Percentiles rank a stretch among this genome's conserved stretches.
Evolutionary conservation across 2,113 vertebrate species (phyloP).

Genomic region (Oplegnathus fasciatus): DNA sequence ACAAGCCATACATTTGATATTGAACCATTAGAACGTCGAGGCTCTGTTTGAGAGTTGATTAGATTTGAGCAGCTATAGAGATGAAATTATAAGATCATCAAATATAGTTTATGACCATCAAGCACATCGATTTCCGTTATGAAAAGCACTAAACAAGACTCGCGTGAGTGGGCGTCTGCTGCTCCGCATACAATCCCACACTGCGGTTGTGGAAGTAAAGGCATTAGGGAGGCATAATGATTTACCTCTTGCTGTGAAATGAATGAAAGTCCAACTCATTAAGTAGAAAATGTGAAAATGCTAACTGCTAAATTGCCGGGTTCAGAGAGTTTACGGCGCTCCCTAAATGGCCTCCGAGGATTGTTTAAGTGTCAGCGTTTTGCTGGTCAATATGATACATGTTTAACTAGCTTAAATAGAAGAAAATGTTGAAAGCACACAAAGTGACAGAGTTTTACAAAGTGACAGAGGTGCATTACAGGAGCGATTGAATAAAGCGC

Average conservation of each 20-base stretch:
- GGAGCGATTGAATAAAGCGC: constrained; percentile 50
- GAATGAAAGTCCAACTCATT: constrained; percentile 36
- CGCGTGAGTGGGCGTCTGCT: constrained; percentile 6
- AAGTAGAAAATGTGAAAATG: constrained; percentile 34
- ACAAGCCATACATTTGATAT: constrained; percentile 18
- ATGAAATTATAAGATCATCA: constrained; percentile 65
- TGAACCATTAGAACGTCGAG: constrained; percentile 38
- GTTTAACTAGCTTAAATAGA: constrained; percentile 35
- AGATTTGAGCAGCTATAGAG: constrained; percentile 42
- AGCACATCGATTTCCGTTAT: constrained; percentile 59
- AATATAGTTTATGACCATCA: constrained; percentile 61
- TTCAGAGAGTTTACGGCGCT: constrained; percentile 22
- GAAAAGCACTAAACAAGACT: constrained; percentile 55
- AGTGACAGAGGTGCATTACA: constrained; percentile 57
- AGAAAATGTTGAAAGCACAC: constrained; percentile 57
- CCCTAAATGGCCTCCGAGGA: constrained; percentile 25
- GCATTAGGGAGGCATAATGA: constrained; percentile 35
- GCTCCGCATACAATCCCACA: constrained; percentile 22
- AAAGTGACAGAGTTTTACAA: constrained; percentile 45
- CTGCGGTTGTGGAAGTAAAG: constrained; percentile 25
- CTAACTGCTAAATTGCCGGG: neutral
- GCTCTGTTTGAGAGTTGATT: constrained; percentile 51
- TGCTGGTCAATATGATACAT: constrained; percentile 37
- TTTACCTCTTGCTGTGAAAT: constrained; percentile 49
- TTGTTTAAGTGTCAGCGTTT: constrained; percentile 28